Evolutionary conservation across 2,888 invertebrate species (phyloP).

Genomic region (Eupithecia centaureata): DNA sequence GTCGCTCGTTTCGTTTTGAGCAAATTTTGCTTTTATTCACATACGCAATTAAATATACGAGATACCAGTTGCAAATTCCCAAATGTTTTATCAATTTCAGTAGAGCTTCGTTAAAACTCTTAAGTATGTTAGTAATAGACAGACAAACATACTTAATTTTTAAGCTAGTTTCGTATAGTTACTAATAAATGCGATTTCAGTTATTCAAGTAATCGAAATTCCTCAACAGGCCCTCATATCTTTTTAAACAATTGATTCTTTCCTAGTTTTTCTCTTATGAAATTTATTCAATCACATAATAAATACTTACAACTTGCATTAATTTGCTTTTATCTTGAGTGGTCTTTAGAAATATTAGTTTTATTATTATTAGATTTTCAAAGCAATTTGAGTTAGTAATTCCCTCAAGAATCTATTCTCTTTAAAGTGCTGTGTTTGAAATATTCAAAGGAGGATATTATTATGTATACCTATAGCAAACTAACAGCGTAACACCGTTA

Average conservation of each 20-base stretch:
- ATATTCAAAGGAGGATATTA: not conserved
- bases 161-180: not conserved
- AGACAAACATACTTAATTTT: not conserved
- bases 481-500: not conserved
- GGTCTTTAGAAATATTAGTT: not conserved
- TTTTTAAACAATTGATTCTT: not conserved
- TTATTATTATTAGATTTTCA: not conserved
- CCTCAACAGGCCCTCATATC: no score
- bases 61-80: not conserved
- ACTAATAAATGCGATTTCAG: conserved; percentile 22
- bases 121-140: not conserved
- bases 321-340: not conserved
- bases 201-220: not conserved
- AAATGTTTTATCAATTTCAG: not conserved
- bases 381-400: not conserved
- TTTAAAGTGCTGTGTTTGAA: not conserved
- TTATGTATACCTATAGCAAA: not conserved
- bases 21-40: conserved; percentile 37
- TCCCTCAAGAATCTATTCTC: not conserved
- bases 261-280: not conserved
- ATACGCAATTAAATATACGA: not conserved
- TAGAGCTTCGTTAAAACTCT: not conserved
- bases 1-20: conserved; percentile 50
- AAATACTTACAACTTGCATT: not conserved
- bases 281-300: not conserved